A percentile compares a stretch with the other conserved stretches of the same genome.
These are phyloP conservation scores for Melanotaenia parkinsoni DNA, from an alignment of 2,797 vertebrate genomes.

Conservation along the genomic window DNA sequence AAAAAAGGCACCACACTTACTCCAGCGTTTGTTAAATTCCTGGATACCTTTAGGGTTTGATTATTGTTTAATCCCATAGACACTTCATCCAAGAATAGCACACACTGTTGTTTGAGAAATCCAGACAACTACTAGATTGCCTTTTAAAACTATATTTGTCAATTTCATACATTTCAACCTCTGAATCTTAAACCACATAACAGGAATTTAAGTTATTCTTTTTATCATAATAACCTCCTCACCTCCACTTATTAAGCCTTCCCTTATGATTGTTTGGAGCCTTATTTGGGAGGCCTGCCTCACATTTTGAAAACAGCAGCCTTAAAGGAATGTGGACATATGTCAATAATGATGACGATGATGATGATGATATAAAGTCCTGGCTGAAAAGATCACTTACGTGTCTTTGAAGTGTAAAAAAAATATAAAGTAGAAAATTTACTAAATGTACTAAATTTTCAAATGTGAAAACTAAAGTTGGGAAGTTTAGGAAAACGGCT, in stretches of 20 bases:
- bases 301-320: neutral
- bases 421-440: neutral
- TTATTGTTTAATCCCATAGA: neutral
- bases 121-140: too few relatives aligned
- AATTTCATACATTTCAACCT: too few relatives aligned
- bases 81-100: too few relatives aligned
- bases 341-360: neutral
- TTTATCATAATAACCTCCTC: too few relatives aligned
- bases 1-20: too few relatives aligned
- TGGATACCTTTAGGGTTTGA: neutral
- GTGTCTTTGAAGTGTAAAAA: neutral
- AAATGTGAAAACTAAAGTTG: neutral
- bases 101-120: too few relatives aligned
- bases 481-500: neutral
- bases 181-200: too few relatives aligned
- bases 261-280: neutral
- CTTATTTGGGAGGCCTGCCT: neutral
- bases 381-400: neutral
- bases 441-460: neutral
- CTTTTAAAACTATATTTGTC: too few relatives aligned
- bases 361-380: slow-evolving; percentile 22
- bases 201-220: too few relatives aligned
- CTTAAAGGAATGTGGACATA: neutral
- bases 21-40: too few relatives aligned
- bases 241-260: too few relatives aligned